Evolutionary conservation across 2,888 invertebrate genomes (phyloP).

Genomic region (Dynastes tityus): DNA sequence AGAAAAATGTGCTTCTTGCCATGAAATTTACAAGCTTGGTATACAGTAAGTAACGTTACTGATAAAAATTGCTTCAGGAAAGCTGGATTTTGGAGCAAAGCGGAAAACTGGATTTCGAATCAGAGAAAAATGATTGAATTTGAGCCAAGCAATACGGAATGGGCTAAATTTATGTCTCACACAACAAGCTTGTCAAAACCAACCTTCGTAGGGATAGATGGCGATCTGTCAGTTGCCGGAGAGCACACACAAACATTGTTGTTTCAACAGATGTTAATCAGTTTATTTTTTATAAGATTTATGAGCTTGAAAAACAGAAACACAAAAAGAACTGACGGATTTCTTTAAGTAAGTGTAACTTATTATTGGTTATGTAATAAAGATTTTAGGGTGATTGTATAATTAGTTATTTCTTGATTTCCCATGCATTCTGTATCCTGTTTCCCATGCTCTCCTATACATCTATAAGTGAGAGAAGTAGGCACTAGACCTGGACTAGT

Average conservation of each 20-base stretch:
- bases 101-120: not conserved
- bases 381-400: too few relatives aligned
- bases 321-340: not conserved
- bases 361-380: too few relatives aligned
- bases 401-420: too few relatives aligned
- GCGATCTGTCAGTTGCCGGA: not conserved
- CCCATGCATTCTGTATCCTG: too few relatives aligned
- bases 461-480: not conserved
- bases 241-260: not conserved
- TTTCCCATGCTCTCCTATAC: too few relatives aligned
- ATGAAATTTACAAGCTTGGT: conserved; percentile 8
- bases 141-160: not conserved
- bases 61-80: conserved; percentile 7
- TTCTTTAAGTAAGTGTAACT: not conserved
- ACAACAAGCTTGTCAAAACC: not conserved
- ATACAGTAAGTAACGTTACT: conserved; percentile 2
- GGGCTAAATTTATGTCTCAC: not conserved
- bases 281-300: not conserved
- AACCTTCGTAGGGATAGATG: not conserved
- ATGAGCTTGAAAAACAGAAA: not conserved
- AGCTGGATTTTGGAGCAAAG: not conserved
- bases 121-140: conserved; percentile 4
- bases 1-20: not conserved
- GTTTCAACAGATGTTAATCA: not conserved
- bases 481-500: not conserved